Conservation (phyloP, 2,888 invertebrate genomes). For the Saturnia japonica region DNA sequence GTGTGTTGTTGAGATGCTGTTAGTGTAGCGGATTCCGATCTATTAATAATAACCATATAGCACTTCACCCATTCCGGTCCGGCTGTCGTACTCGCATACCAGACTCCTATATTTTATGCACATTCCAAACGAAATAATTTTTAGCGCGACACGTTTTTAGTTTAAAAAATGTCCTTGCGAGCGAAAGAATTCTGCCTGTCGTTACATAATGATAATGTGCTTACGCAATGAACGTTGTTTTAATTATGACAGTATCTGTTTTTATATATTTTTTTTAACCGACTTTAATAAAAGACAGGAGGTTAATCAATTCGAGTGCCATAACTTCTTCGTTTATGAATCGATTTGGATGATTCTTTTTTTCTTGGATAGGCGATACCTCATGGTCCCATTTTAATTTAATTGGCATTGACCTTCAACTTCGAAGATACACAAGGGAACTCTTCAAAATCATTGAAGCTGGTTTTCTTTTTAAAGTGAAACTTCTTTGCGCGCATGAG, state of each 20-base stretch:
- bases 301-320: too few species aligned
- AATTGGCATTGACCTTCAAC: too few species aligned
- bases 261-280: not conserved
- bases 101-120: constrained; percentile 20
- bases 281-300: too few species aligned
- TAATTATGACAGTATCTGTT: not conserved
- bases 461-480: too few species aligned
- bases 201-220: not conserved
- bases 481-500: too few species aligned
- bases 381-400: too few species aligned
- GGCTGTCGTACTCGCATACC: constrained; percentile 22
- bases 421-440: too few species aligned
- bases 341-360: too few species aligned
- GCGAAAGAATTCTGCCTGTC: constrained; percentile 2
- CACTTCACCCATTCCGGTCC: constrained; percentile 17
- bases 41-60: constrained; percentile 26
- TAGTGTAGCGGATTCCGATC: constrained; percentile 23
- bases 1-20: constrained; percentile 17
- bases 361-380: too few species aligned
- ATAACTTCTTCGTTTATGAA: too few species aligned
- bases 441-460: too few species aligned
- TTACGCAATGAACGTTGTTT: not conserved
- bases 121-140: constrained; percentile 21
- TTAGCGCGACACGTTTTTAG: constrained; percentile 19
- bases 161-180: constrained; percentile 18